Evolutionary conservation across 2,797 vertebrate genomes (phyloP).

Genomic region (Poeciliopsis gracilis): DNA sequence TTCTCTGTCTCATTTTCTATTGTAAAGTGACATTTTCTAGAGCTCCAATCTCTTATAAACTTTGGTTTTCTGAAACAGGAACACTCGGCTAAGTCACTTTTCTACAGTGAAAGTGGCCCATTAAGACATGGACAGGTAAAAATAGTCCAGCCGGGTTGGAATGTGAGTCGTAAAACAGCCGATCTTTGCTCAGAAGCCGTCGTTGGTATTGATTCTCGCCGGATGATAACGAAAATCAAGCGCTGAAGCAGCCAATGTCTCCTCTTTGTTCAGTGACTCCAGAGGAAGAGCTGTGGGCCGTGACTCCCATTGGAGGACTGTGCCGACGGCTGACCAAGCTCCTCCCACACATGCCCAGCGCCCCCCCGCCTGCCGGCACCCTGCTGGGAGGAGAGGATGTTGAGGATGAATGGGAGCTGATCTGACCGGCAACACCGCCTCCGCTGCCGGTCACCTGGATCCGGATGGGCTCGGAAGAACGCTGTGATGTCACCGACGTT

Average conservation of each 20-base stretch:
- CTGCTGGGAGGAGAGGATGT: slow-evolving; percentile 84
- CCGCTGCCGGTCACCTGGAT: background rate
- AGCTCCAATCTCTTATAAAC: background rate
- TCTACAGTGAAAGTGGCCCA: background rate
- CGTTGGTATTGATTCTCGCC: background rate
- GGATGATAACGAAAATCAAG: background rate
- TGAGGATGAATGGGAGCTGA: slow-evolving; percentile 97
- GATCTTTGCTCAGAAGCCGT: background rate
- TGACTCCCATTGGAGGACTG: slow-evolving; percentile 85
- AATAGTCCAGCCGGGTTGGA: background rate
- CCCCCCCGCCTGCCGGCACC: slow-evolving; percentile 67
- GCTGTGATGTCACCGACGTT: slow-evolving; percentile 21
- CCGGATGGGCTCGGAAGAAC: background rate
- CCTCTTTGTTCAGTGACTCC: slow-evolving; percentile 84
- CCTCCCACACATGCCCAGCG: slow-evolving; percentile 80
- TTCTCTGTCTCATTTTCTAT: background rate
- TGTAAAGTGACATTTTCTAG: background rate
- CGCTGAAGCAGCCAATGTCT: background rate
- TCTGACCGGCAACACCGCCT: slow-evolving; percentile 75
- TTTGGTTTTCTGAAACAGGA: background rate
- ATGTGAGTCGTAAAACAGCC: background rate
- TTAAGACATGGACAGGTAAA: background rate
- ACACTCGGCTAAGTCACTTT: background rate
- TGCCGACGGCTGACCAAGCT: slow-evolving; percentile 92
- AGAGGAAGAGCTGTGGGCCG: slow-evolving; percentile 91